Evolutionary conservation across 2,888 invertebrate genomes (phyloP), one percentile per base, ranked within the genome.

Genomic region (Pterostichus madidus): DNA sequence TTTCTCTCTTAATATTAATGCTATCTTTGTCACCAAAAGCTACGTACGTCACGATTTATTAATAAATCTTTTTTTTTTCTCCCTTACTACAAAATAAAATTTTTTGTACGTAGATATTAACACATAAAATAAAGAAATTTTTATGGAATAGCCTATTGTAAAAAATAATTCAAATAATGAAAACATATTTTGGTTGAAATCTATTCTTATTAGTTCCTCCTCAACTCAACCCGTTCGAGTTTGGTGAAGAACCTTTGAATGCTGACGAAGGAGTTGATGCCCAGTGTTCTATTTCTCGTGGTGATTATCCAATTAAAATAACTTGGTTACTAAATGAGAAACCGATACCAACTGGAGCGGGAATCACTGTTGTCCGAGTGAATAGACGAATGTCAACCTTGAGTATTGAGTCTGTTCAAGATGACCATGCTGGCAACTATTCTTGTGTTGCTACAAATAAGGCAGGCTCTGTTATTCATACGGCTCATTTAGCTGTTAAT

Each of bases 221-320:
- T 83, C 94, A 94, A 91, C 94, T 95, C 86, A 92, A 93, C 87
- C 93, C 94, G 35, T 94, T 95, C 87, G 92, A 93, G 87, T 95
- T 96, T 86, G 95, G 95, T 84, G 95, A 95, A 78, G 94, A 95
- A 86, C 92, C 95, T 80, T 93, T 95, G 59, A 95, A 96, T 87
- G 94, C 95, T 83, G 96, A 96, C 4, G 95, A 96, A 85, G 92
- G 94, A 84, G 94, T 94, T 53, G 95, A 95, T 82, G 92, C 95
- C 2, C 93, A 93, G 85, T 96, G 96, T 89, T 93, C 94, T 90
- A 94, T 96, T 56, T 92, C 93, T 73, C 95, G 95, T 89, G 96
- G 97, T 61, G 97, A 97, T 88, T 91, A 93, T 75, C 97, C 96
- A 5, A 91, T 97, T 46, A 93, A 93, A 87, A 94, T 97, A 80